Percentiles rank a stretch among this genome's conserved stretches.
Conservation (phyloP, 1,140 invertebrate species). For the Harlomillsia oculata region DNA sequence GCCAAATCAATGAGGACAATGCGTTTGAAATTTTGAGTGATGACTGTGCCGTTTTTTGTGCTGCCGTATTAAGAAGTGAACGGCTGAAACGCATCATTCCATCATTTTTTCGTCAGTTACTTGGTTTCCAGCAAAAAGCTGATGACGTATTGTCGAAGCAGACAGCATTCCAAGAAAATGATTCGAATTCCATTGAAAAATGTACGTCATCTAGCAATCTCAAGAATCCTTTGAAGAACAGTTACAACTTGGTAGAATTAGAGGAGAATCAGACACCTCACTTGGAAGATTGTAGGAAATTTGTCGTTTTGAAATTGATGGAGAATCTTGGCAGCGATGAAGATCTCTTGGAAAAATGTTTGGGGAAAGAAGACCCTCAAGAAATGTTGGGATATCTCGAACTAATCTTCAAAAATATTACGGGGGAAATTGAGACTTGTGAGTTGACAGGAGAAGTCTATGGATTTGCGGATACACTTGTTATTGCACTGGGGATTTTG, state of each 20-base stretch:
- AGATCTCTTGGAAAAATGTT: slow-evolving; percentile 13
- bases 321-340: slow-evolving; percentile 21
- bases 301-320: slow-evolving; percentile 20
- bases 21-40: slow-evolving; percentile 3
- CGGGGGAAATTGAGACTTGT: background rate
- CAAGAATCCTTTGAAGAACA: background rate
- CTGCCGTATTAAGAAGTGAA: slow-evolving; percentile 8
- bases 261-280: background rate
- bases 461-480: slow-evolving; percentile 12
- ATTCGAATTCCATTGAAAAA: no score
- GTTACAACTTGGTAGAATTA: background rate
- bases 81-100: background rate
- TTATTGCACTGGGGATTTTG: slow-evolving; percentile 15
- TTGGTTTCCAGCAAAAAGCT: background rate
- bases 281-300: background rate
- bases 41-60: background rate
- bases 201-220: background rate
- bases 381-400: slow-evolving; percentile 7
- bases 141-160: background rate
- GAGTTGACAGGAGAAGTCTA: background rate
- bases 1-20: background rate
- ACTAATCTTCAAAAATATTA: slow-evolving; percentile 12
- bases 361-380: background rate
- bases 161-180: no score
- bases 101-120: slow-evolving; percentile 6